These are phyloP conservation scores for Tethya wilhelma DNA, from an alignment of 37 sponge, comb jelly and placozoan genomes.

Conservation along the genomic window DNA sequence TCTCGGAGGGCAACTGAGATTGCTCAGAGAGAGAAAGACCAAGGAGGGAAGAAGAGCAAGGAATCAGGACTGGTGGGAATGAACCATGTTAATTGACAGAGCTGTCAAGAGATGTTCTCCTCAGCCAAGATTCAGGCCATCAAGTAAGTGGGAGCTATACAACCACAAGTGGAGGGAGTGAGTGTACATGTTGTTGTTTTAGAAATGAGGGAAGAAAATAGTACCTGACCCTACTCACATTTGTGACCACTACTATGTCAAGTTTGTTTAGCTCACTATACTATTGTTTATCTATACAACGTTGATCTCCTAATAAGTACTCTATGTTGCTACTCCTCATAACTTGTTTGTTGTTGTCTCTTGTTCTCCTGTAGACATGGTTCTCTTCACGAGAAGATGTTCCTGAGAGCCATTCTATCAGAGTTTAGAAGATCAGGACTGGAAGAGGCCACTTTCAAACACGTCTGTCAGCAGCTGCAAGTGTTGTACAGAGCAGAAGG, in stretches of 20 bases:
- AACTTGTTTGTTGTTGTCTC: too few species aligned
- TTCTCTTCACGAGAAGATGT: slow-evolving; percentile 78
- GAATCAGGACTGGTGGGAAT: slow-evolving; percentile 50
- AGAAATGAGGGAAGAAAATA: too few species aligned
- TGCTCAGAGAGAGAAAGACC: slow-evolving; percentile 20
- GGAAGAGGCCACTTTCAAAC: slow-evolving; percentile 86
- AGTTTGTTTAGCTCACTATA: too few species aligned
- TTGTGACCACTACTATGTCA: too few species aligned
- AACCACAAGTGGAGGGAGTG: too few species aligned
- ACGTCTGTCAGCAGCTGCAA: slow-evolving; percentile 48
- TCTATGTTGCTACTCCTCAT: too few species aligned
- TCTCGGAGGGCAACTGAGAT: slow-evolving; percentile 91
- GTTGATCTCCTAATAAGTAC: too few species aligned
- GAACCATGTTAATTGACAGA: slow-evolving; percentile 49
- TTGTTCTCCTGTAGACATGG: slow-evolving; percentile 45
- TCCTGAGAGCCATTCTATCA: slow-evolving; percentile 80
- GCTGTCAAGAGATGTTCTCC: slow-evolving; percentile 78
- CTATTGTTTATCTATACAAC: too few species aligned
- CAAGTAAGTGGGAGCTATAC: too few species aligned
- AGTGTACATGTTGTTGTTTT: too few species aligned
- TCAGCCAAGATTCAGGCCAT: slow-evolving; percentile 81
- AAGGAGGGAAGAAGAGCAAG: background rate
- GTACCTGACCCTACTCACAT: too few species aligned
- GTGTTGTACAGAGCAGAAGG: slow-evolving; percentile 26
- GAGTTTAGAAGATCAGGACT: slow-evolving; percentile 78